Evolutionary conservation across 2,888 invertebrate genomes (phyloP).

Genomic region (Eustalomyia histrio): DNA sequence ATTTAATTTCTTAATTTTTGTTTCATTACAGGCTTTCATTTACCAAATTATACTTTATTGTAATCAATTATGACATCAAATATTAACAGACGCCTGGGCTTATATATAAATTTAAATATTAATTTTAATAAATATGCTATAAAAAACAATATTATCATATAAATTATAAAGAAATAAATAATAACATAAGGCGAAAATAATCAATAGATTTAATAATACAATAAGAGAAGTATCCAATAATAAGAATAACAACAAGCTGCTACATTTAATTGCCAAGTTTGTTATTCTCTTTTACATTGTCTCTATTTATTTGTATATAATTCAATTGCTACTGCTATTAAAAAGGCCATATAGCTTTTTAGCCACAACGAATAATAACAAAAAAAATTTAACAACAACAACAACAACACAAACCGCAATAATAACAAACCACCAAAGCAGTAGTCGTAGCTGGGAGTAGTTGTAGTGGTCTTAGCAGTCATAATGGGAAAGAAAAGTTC

Average conservation of each 20-base stretch:
- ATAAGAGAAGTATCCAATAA: constrained; percentile 11
- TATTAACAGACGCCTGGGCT: constrained; percentile 28
- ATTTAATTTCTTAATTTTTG: background rate
- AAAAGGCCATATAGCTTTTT: constrained; percentile 14
- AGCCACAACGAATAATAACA: constrained; percentile 30
- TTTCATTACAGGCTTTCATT: constrained; percentile 49
- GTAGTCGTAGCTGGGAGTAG: background rate
- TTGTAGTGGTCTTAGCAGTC: background rate
- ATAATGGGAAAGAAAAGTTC: constrained; percentile 98
- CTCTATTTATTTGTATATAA: background rate
- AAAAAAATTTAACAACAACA: too few relatives aligned
- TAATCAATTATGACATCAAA: constrained; percentile 60
- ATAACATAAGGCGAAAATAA: constrained; percentile 8
- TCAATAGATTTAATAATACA: constrained; percentile 46
- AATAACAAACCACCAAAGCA: constrained; percentile 17
- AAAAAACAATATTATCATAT: constrained; percentile 13
- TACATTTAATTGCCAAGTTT: background rate
- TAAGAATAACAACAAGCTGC: background rate
- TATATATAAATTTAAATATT: constrained; percentile 26
- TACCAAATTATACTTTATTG: constrained; percentile 37
- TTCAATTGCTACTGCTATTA: background rate
- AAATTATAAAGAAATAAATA: background rate
- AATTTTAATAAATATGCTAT: constrained; percentile 1
- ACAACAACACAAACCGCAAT: constrained; percentile 1
- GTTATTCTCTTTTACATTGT: background rate